A percentile compares a stretch with the other conserved stretches of the same genome.
These are phyloP conservation scores for Tetranychus cinnabarinus DNA, from an alignment of 1,140 invertebrate genomes.

Conservation along the genomic window DNA sequence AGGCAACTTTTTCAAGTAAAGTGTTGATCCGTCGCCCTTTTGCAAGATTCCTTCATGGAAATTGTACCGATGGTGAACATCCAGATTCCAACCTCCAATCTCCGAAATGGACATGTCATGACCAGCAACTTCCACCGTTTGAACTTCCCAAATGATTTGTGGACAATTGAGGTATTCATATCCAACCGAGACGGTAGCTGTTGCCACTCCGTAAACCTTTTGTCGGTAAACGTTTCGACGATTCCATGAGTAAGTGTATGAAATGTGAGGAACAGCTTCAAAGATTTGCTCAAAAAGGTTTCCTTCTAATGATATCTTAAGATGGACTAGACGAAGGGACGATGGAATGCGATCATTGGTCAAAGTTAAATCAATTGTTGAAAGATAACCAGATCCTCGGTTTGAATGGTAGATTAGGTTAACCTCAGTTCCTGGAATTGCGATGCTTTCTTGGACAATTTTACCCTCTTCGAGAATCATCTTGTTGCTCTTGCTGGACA, in stretches of 20 bases:
- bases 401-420: constrained; percentile 24
- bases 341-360: constrained; percentile 25
- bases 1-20: constrained; percentile 63
- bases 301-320: constrained; percentile 24
- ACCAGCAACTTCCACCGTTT: constrained; percentile 71
- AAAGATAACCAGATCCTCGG: constrained; percentile 23
- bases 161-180: constrained; percentile 72
- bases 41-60: constrained; percentile 85
- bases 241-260: constrained; percentile 28
- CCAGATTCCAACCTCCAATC: constrained; percentile 86
- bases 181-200: constrained; percentile 48
- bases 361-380: constrained; percentile 24
- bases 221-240: constrained; percentile 27
- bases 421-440: constrained; percentile 50
- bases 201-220: constrained; percentile 54
- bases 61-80: constrained; percentile 95
- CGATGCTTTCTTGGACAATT: constrained; percentile 76
- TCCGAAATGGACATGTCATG: constrained; percentile 91
- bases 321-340: constrained; percentile 16
- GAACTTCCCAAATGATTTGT: constrained; percentile 71
- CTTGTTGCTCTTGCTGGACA: constrained; percentile 43
- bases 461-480: constrained; percentile 59
- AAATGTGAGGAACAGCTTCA: constrained; percentile 25
- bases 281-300: constrained; percentile 23
- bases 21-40: constrained; percentile 76